Evolutionary conservation across 2,888 invertebrate species (phyloP).

Genomic region (Ormyrus labotus): DNA sequence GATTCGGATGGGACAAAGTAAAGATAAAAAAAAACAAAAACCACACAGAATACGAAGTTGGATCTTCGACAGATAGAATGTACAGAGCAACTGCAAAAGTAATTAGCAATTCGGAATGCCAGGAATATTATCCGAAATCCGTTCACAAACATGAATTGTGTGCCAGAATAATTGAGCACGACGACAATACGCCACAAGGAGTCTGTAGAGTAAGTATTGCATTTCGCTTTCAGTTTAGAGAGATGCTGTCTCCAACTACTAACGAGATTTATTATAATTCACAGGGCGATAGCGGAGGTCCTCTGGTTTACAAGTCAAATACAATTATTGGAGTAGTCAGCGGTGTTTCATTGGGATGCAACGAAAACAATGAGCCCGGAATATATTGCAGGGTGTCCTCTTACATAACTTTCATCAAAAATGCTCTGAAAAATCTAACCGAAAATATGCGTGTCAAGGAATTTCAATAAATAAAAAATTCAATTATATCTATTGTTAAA

Average conservation of each 20-base stretch:
- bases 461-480: neutral
- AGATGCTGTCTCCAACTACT: neutral
- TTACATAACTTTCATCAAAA: slow-evolving; percentile 38
- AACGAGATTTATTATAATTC: neutral
- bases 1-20: slow-evolving; percentile 50
- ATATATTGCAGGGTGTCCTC: slow-evolving; percentile 48
- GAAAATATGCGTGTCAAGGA: slow-evolving; percentile 8
- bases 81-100: slow-evolving; percentile 34
- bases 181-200: slow-evolving; percentile 40
- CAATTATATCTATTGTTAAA: too few relatives aligned
- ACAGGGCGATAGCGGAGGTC: slow-evolving; percentile 54
- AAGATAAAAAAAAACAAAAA: slow-evolving; percentile 31
- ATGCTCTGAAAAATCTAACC: slow-evolving; percentile 12
- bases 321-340: slow-evolving; percentile 48
- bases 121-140: slow-evolving; percentile 10
- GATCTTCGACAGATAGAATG: slow-evolving; percentile 31
- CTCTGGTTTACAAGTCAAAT: slow-evolving; percentile 41
- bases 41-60: slow-evolving; percentile 39
- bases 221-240: neutral
- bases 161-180: slow-evolving; percentile 28
- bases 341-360: slow-evolving; percentile 44
- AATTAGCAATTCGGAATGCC: slow-evolving; percentile 38
- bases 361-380: slow-evolving; percentile 48
- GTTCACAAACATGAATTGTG: slow-evolving; percentile 36
- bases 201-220: slow-evolving; percentile 36